These are phyloP conservation scores for Bathynomus jamesi DNA, from an alignment of 1,140 invertebrate genomes.

Conservation along the genomic window DNA sequence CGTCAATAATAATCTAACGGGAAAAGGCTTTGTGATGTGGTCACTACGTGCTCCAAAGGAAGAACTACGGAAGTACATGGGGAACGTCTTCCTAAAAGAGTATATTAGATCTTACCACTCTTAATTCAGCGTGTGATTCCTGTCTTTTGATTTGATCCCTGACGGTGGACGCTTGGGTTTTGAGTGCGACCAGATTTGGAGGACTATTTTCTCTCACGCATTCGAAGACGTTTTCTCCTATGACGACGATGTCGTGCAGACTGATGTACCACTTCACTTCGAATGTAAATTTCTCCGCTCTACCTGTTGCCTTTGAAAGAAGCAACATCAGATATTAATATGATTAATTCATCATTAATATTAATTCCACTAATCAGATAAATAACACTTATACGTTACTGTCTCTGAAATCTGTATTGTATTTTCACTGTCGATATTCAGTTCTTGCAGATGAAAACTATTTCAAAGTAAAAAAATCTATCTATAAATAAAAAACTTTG, in stretches of 20 bases:
- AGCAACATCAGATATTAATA: neutral
- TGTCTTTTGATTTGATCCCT: constrained; percentile 73
- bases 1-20: too few relatives aligned
- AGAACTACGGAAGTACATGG: too few relatives aligned
- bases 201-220: constrained; percentile 59
- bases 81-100: too few relatives aligned
- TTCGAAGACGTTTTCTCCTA: constrained; percentile 27
- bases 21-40: too few relatives aligned
- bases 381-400: neutral
- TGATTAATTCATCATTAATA: constrained; percentile 4
- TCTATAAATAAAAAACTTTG: too few relatives aligned
- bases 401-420: too few relatives aligned
- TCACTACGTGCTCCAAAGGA: too few relatives aligned
- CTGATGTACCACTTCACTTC: constrained; percentile 87
- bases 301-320: constrained; percentile 55
- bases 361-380: constrained; percentile 16
- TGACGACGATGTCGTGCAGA: constrained; percentile 53
- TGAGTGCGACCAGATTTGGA: constrained; percentile 71
- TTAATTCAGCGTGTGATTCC: constrained; percentile 25
- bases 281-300: constrained; percentile 75
- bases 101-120: constrained; percentile 20
- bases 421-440: too few relatives aligned
- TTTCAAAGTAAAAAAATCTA: too few relatives aligned
- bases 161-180: constrained; percentile 75
- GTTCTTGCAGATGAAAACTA: too few relatives aligned